phyloP scores from a whole-genome alignment of 2,113 vertebrate genomes.

The Bufo gargarizans region DNA sequence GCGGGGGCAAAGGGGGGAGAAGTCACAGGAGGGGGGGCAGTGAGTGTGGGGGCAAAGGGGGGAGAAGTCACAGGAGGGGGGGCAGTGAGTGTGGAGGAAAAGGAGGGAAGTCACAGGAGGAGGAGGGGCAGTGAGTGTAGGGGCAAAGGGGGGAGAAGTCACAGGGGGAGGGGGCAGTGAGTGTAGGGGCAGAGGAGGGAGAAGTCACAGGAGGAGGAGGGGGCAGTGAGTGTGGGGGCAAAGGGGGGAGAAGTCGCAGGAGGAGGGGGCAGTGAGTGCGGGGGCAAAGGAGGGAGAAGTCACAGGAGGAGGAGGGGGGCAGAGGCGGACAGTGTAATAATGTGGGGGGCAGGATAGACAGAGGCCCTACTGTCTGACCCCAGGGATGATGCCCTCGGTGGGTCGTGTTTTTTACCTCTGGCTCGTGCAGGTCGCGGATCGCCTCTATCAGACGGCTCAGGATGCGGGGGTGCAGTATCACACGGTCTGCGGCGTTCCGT shows the following conservation, averaged over 20 bases:
- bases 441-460: constrained; percentile 77
- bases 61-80: neutral
- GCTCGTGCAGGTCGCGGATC: constrained; percentile 61
- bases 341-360: too few species aligned
- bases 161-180: neutral
- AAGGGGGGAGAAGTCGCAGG: too few species aligned
- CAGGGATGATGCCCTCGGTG: too few species aligned
- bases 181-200: neutral
- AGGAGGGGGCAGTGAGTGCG: neutral
- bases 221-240: too few species aligned
- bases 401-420: neutral
- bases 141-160: neutral
- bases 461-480: constrained; percentile 73
- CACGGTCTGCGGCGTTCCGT: constrained; percentile 88
- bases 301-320: neutral
- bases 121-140: too few species aligned
- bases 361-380: too few species aligned
- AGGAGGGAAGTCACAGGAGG: too few species aligned
- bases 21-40: neutral
- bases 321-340: too few species aligned
- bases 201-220: too few species aligned
- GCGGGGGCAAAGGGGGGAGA: neutral
- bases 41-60: neutral
- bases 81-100: too few species aligned
- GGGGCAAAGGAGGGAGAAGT: neutral